A percentile compares a stretch with the other conserved stretches of the same genome.
These are phyloP conservation scores for Octodonta nipae DNA, from an alignment of 2,888 invertebrate genomes.

Conservation along the genomic window DNA sequence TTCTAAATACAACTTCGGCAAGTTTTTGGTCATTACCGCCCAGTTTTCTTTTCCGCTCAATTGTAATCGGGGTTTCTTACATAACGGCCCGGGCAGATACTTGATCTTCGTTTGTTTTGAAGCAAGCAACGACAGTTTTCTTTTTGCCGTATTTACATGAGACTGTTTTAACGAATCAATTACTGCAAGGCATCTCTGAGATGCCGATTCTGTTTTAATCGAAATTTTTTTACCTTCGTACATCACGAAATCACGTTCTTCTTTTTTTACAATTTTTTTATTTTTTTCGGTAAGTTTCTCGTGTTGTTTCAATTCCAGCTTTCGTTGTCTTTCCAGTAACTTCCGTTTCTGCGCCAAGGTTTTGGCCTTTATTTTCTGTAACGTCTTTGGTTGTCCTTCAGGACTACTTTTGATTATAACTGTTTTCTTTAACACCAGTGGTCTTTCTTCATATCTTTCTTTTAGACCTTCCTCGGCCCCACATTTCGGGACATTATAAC, in stretches of 20 bases:
- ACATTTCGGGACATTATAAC: slow-evolving; percentile 31
- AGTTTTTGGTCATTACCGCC: slow-evolving; percentile 34
- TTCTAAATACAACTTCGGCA: slow-evolving; percentile 41
- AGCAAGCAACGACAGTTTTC: slow-evolving; percentile 32
- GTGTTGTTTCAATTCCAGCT: slow-evolving; percentile 10
- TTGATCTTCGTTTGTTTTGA: slow-evolving; percentile 30
- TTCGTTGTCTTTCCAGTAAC: slow-evolving; percentile 28
- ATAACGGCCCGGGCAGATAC: slow-evolving; percentile 46
- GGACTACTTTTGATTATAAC: slow-evolving; percentile 6
- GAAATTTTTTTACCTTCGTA: not conserved
- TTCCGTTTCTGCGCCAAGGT: slow-evolving; percentile 42
- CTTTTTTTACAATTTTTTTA: slow-evolving; percentile 4
- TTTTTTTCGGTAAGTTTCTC: slow-evolving; percentile 8
- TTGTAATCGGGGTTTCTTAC: slow-evolving; percentile 37
- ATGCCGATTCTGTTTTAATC: not conserved
- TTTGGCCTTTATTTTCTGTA: slow-evolving; percentile 30
- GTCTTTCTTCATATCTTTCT: slow-evolving; percentile 13
- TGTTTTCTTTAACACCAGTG: slow-evolving; percentile 9
- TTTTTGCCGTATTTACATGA: slow-evolving; percentile 3
- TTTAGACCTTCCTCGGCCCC: slow-evolving; percentile 26
- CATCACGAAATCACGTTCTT: slow-evolving; percentile 4
- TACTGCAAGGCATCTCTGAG: slow-evolving; percentile 2
- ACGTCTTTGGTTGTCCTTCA: not conserved
- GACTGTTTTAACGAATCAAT: too few relatives aligned
- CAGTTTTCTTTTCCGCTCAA: slow-evolving; percentile 36